phyloP scores from a whole-genome alignment of 2,113 vertebrate genomes.

The Synodontis membranacea region DNA sequence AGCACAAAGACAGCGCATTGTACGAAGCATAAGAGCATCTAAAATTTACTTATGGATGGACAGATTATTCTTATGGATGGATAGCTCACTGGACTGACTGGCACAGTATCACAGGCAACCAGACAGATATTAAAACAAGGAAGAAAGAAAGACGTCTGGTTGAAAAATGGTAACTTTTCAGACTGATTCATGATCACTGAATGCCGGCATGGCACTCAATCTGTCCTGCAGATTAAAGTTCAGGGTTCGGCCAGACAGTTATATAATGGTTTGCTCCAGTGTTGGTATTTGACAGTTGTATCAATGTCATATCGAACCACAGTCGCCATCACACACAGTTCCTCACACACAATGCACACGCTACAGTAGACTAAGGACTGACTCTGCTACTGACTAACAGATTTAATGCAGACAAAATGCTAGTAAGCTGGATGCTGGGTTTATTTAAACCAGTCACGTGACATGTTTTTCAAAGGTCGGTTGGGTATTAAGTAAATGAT shows the following conservation, averaged over 20 bases:
- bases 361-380: not conserved
- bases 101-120: not conserved
- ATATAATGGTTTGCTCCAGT: constrained; percentile 1
- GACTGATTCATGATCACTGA: not conserved
- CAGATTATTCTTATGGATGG: not conserved
- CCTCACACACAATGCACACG: not conserved
- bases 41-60: not conserved
- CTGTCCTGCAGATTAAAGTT: not conserved
- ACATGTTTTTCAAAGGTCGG: not conserved
- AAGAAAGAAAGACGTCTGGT: not conserved
- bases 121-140: not conserved
- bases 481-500: not conserved
- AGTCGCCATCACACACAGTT: not conserved
- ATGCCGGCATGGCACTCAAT: not conserved
- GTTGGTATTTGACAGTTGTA: not conserved
- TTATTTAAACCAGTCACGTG: not conserved
- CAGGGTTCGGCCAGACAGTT: constrained; percentile 1
- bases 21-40: not conserved
- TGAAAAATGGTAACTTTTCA: not conserved
- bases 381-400: not conserved
- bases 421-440: not conserved
- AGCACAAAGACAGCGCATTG: not conserved
- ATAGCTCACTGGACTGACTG: not conserved
- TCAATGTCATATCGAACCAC: not conserved
- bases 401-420: not conserved